Percentiles rank a stretch among this genome's conserved stretches.
phyloP scores from a whole-genome alignment of 2,113 vertebrate species.

The Dolichallabes microphthalmus region DNA sequence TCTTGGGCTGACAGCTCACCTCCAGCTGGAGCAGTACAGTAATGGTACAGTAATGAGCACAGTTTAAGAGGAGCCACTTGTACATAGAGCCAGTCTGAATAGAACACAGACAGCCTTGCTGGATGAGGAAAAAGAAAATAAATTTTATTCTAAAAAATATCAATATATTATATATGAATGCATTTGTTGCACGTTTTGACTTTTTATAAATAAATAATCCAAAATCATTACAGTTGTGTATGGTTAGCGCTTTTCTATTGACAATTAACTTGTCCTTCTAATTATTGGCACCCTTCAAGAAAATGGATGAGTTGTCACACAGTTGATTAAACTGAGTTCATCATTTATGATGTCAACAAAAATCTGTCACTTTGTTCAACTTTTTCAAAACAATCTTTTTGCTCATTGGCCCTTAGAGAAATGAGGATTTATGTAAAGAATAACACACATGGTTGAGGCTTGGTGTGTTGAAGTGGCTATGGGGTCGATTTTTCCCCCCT shows the following conservation, averaged over 20 bases:
- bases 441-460: neutral
- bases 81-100: neutral
- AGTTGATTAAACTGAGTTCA: neutral
- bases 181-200: neutral
- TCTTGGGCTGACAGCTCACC: slow-evolving; percentile 77
- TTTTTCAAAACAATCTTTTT: neutral
- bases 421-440: neutral
- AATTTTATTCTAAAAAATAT: neutral
- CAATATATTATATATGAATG: neutral
- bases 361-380: neutral
- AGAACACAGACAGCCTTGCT: neutral
- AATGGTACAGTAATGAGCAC: slow-evolving; percentile 43
- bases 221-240: neutral
- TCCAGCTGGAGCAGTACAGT: slow-evolving; percentile 67
- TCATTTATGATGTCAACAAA: neutral
- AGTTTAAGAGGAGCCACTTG: slow-evolving; percentile 29
- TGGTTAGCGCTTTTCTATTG: neutral
- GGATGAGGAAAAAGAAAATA: neutral
- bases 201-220: neutral
- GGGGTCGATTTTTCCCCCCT: too few relatives aligned
- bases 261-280: neutral
- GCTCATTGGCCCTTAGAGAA: neutral
- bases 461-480: neutral
- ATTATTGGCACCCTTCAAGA: neutral
- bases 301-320: neutral